phyloP scores from a whole-genome alignment of 53 echinoderm and acorn worm species.

The Zoroaster sp. region DNA sequence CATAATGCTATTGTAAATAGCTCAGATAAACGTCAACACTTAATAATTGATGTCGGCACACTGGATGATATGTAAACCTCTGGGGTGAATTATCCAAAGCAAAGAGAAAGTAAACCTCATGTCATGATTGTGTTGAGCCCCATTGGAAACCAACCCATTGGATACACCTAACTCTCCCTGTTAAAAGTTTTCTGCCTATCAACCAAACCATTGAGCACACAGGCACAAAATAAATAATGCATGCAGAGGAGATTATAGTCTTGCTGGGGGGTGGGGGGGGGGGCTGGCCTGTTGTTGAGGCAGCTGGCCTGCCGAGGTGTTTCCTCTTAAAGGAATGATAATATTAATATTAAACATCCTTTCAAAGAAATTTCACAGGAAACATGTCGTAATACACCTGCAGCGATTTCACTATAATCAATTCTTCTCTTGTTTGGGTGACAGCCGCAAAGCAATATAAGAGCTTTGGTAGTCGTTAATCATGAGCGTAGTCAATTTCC shows the following conservation, averaged over 20 bases:
- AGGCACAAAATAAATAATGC: not conserved
- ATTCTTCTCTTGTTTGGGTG: not conserved
- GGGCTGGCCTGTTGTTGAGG: too few species aligned
- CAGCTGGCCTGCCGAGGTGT: too few species aligned
- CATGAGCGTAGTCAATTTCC: not conserved
- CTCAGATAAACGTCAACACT: not conserved
- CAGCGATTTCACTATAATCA: not conserved
- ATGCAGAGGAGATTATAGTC: not conserved
- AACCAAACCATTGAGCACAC: too few species aligned
- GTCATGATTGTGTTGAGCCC: not conserved
- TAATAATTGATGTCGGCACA: not conserved
- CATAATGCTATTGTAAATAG: not conserved
- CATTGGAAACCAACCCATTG: too few species aligned
- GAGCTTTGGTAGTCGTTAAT: not conserved
- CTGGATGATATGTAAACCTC: not conserved
- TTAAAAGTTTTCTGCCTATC: too few species aligned
- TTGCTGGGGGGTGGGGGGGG: too few species aligned
- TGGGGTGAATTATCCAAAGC: not conserved
- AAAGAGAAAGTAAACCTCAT: not conserved
- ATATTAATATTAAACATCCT: not conserved
- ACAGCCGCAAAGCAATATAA: not conserved
- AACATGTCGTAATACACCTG: not conserved
- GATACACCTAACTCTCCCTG: too few species aligned
- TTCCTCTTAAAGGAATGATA: not conserved
- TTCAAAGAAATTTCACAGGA: not conserved